These are phyloP conservation scores for Caenorhabditis elegans DNA, from an alignment of 1,140 invertebrate species.

Conservation along the genomic window DNA sequence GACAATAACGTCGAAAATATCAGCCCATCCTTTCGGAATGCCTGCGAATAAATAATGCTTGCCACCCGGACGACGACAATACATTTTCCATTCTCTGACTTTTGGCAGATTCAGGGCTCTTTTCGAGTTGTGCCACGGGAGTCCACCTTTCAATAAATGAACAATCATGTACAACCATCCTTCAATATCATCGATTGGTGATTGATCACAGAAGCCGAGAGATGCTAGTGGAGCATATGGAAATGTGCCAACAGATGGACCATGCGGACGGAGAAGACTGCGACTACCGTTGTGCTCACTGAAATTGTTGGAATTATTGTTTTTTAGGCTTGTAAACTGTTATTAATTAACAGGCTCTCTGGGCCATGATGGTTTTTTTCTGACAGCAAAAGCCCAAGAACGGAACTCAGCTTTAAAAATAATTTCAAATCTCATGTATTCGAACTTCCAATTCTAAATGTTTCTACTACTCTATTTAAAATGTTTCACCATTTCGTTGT, in stretches of 20 bases:
- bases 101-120: background rate
- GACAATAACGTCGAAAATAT: background rate
- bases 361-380: too few relatives aligned
- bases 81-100: constrained; percentile 23
- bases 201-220: background rate
- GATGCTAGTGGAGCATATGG: background rate
- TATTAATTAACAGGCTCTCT: too few relatives aligned
- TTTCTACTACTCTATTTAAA: too few relatives aligned
- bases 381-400: too few relatives aligned
- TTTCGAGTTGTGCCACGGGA: background rate
- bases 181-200: background rate
- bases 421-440: too few relatives aligned
- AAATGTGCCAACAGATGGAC: constrained; percentile 6
- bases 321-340: too few relatives aligned
- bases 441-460: too few relatives aligned
- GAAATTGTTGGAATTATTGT: too few relatives aligned
- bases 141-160: background rate
- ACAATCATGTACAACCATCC: constrained; percentile 21
- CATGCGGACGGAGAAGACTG: background rate
- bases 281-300: background rate
- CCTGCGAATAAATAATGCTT: background rate
- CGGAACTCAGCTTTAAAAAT: too few relatives aligned
- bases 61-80: background rate
- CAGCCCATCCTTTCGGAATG: background rate
- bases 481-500: too few relatives aligned